Base-by-base conservation (phyloP, 1,140 invertebrate species). In the Lepidurus packardi region DNA sequence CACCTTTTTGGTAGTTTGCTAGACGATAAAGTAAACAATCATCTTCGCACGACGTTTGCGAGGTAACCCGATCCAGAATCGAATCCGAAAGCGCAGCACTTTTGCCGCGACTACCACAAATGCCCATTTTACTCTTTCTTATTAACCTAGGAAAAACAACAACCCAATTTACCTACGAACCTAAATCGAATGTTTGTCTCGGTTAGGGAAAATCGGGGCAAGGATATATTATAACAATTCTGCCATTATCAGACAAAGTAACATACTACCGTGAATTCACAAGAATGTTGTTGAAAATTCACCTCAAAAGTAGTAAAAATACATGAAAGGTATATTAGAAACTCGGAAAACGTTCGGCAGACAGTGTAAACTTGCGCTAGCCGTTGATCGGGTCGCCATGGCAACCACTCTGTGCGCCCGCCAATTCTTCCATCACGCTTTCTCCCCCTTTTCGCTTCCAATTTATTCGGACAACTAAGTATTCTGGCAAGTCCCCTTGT, bases 31-130 rank as follows among this genome's bases (percentile, higher is more conserved):
- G 87, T 1, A 95, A 87, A 82, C 93, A 95, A 81, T 94, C 92
- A 83, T 94, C 93, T 82, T 94, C 91, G 81, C 90, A 91, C 73
- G 90, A 91, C 7, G 91, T 80, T 43, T 73, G 74, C 10, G 91
- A 96, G 83, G 94, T 94, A 81, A 95, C 93, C 34, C 92, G 87
- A 84, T 95, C 94, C 79, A 95, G 88, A 75, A 94, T 93, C 53
- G 93, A 92, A 73, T 92, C 91, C 74, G 90, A 90, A 78, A 90
- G 82, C 42, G 82, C 81, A 10, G 78, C 76, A 21, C 80, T 78
- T 34, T 78, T 81, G 25, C 79, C 47, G 8, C 43, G 80, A 7
- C 79, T 78, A 7, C 73, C 77, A 77, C 81, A 82, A 75, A 80
- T 82, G 13, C 83, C 82, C 83, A 81, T 83, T 81, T 44, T 75